Percentiles rank a stretch among this genome's conserved stretches.
Conservation (phyloP, 1,140 invertebrate genomes). For the Brachystomella parvula region DNA sequence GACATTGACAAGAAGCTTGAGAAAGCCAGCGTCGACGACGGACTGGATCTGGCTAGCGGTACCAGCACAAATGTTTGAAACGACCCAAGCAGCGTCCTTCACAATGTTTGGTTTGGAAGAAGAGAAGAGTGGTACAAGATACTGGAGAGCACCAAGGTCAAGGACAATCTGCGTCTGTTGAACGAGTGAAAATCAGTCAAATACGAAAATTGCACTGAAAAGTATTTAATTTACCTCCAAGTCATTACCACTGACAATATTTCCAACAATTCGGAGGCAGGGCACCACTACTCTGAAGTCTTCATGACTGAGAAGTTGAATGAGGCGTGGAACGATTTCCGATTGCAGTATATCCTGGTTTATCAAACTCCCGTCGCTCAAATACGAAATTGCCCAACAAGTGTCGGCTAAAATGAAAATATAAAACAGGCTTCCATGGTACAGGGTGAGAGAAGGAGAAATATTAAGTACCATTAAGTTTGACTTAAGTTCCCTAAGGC, state of each 20-base stretch:
- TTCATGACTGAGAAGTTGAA: conserved; percentile 61
- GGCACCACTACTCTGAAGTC: conserved; percentile 76
- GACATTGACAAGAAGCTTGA: conserved; percentile 61
- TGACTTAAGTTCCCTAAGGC: too few relatives aligned
- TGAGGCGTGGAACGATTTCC: conserved; percentile 64
- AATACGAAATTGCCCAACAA: conserved; percentile 93
- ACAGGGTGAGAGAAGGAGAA: too few relatives aligned
- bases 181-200: too few relatives aligned
- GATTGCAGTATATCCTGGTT: conserved; percentile 73
- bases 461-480: too few relatives aligned
- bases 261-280: conserved; percentile 74
- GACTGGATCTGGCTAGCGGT: conserved; percentile 64
- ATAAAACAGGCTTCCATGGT: too few relatives aligned
- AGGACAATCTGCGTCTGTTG: conserved; percentile 86
- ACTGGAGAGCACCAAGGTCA: conserved; percentile 62
- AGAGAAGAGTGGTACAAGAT: conserved; percentile 62
- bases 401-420: conserved; percentile 61
- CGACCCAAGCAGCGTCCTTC: conserved; percentile 75
- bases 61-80: conserved; percentile 74
- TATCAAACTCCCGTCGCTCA: conserved; percentile 85
- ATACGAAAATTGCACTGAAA: not conserved
- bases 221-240: conserved; percentile 53
- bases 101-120: conserved; percentile 69
- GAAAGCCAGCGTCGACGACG: conserved; percentile 61
- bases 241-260: conserved; percentile 78